These are phyloP conservation scores for Scomber japonicus DNA, from an alignment of 2,113 vertebrate species.

Conservation along the genomic window DNA sequence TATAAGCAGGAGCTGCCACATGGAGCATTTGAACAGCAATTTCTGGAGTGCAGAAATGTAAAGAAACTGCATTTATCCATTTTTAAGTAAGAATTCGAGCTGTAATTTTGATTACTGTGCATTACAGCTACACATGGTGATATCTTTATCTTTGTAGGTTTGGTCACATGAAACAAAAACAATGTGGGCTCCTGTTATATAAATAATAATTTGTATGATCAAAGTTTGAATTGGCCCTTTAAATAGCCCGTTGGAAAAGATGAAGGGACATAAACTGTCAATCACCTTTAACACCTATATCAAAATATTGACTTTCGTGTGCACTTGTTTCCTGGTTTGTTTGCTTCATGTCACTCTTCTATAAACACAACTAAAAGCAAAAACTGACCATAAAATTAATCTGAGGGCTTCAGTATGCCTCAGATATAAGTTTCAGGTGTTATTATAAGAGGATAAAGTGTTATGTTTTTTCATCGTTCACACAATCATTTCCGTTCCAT, in stretches of 20 bases:
- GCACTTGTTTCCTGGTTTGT: neutral
- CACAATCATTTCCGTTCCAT: no score
- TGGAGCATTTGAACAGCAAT: slow-evolving; percentile 53
- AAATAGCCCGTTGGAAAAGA: neutral
- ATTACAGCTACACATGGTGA: neutral
- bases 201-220: no score
- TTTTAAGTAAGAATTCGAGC: slow-evolving; percentile 10
- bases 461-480: no score
- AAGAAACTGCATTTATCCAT: slow-evolving; percentile 16
- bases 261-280: no score
- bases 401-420: no score
- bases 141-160: neutral
- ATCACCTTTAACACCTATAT: neutral
- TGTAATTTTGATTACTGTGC: neutral
- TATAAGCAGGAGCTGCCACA: slow-evolving; percentile 48
- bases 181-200: neutral
- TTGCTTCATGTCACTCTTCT: neutral
- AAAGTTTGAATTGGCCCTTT: no score
- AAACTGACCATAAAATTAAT: no score
- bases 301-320: no score
- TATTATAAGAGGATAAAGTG: no score
- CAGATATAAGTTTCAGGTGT: no score
- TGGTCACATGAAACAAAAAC: neutral
- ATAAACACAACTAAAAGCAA: no score
- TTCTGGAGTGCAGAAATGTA: slow-evolving; percentile 28